Percentiles rank a stretch among this genome's conserved stretches.
Evolutionary conservation across 2,113 vertebrate species (phyloP).

Genomic region (Platysteira castanea): DNA sequence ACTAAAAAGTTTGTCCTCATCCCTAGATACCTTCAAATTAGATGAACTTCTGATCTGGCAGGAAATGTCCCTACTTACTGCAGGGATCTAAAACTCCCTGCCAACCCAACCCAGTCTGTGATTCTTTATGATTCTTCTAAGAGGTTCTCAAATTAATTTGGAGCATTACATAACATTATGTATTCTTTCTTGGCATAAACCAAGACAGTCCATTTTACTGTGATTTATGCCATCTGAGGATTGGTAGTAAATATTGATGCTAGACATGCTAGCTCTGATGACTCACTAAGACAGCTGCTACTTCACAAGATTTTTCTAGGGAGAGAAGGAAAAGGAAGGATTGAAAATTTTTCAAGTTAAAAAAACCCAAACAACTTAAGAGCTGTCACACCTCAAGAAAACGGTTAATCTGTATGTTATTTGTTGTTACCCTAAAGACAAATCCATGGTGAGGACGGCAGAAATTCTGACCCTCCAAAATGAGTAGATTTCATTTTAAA

Average conservation of each 20-base stretch:
- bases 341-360: background rate
- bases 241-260: background rate
- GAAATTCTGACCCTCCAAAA: rapidly evolving
- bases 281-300: background rate
- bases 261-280: background rate
- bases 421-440: background rate
- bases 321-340: background rate
- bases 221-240: background rate
- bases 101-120: background rate
- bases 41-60: background rate
- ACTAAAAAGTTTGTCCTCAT: background rate
- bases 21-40: background rate
- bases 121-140: background rate
- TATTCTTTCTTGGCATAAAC: background rate
- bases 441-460: background rate
- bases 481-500: background rate
- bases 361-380: too few species aligned
- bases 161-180: background rate
- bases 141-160: background rate
- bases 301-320: background rate
- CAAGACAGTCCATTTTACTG: background rate
- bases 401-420: background rate
- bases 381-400: background rate
- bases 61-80: background rate
- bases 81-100: background rate